Evolutionary conservation across 2,797 vertebrate species (phyloP).

Genomic region (Brachyalestes nurse): DNA sequence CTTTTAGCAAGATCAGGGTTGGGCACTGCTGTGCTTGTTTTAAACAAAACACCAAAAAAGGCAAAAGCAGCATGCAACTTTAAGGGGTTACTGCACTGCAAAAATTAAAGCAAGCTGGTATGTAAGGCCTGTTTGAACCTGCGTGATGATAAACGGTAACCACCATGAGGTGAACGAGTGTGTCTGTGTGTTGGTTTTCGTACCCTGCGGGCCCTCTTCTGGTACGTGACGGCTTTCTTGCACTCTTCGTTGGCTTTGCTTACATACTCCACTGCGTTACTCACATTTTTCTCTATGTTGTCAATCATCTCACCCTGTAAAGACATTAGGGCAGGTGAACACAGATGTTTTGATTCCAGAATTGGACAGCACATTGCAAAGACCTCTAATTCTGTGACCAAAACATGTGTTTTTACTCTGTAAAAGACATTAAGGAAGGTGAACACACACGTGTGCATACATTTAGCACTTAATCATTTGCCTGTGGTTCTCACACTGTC

Average conservation of each 20-base stretch:
- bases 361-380: too few species aligned
- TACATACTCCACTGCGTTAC: constrained; percentile 88
- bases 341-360: not conserved
- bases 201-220: constrained; percentile 92
- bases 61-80: constrained; percentile 1
- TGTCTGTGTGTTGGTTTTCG: constrained; percentile 53
- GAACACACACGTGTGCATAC: too few species aligned
- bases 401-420: too few species aligned
- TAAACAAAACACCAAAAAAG: not conserved
- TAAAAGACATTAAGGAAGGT: too few species aligned
- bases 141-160: not conserved
- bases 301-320: constrained; percentile 94
- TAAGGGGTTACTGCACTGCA: not conserved
- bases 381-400: too few species aligned
- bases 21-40: not conserved
- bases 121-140: not conserved
- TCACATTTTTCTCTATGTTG: constrained; percentile 95
- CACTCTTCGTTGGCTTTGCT: constrained; percentile 91
- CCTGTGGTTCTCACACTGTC: too few species aligned
- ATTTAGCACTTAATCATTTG: not conserved
- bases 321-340: not conserved
- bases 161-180: not conserved
- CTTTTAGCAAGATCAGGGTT: not conserved
- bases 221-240: constrained; percentile 92
- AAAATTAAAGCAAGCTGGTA: constrained; percentile 1